A percentile compares a stretch with the other conserved stretches of the same genome.
phyloP scores from a whole-genome alignment of 2,888 invertebrate species.

The Dusona sp. region DNA sequence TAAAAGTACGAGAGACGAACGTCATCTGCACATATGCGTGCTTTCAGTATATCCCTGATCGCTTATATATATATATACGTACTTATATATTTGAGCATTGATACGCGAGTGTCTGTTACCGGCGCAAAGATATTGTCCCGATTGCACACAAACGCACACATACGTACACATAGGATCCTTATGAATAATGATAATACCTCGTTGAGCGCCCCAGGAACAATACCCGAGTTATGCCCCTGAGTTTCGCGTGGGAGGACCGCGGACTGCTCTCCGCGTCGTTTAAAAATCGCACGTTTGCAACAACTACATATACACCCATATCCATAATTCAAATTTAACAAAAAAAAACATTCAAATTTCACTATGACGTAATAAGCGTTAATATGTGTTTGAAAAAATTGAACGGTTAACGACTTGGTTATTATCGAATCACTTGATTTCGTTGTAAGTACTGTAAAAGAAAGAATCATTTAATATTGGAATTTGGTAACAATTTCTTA shows the following conservation, averaged over 20 bases:
- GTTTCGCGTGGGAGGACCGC: constrained; percentile 75
- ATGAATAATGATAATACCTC: constrained; percentile 81
- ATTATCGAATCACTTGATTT: background rate
- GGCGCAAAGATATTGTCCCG: constrained; percentile 62
- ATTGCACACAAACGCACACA: constrained; percentile 47
- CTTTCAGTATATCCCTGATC: background rate
- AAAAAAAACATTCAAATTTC: background rate
- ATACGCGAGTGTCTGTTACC: constrained; percentile 56
- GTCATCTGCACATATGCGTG: constrained; percentile 47
- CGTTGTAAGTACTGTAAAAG: too few species aligned
- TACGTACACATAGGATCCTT: constrained; percentile 71
- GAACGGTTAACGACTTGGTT: background rate
- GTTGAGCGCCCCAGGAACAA: constrained; percentile 79
- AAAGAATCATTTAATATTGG: background rate
- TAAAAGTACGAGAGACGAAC: constrained; percentile 55
- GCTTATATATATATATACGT: background rate
- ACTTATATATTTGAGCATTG: constrained; percentile 27
- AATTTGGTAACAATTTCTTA: background rate
- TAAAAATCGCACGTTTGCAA: constrained; percentile 52
- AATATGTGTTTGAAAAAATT: background rate
- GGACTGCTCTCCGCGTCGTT: constrained; percentile 44
- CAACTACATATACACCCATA: background rate
- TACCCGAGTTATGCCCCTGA: constrained; percentile 78
- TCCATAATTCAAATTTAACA: constrained; percentile 3
- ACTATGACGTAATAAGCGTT: constrained; percentile 3